Conservation (phyloP, 2,888 invertebrate genomes). For the Caenorhabditis panamensis region DNA sequence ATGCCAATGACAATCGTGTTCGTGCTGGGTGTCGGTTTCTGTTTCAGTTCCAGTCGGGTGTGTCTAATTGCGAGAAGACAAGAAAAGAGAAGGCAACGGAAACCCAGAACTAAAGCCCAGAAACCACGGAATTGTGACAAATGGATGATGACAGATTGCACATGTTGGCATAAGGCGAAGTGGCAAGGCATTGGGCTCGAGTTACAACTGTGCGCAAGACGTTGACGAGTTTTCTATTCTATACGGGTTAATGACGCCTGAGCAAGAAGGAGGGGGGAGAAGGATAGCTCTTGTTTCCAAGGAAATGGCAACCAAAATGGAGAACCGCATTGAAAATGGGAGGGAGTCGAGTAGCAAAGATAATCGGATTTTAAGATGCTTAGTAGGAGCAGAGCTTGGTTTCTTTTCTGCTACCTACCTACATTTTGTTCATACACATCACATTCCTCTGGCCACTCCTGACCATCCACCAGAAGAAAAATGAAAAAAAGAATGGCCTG, state of each 20-base stretch:
- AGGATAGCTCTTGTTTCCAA: conserved; percentile 13
- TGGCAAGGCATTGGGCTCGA: conserved; percentile 30
- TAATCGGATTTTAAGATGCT: conserved; percentile 24
- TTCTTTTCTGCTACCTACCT: too few relatives aligned
- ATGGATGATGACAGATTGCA: conserved; percentile 57
- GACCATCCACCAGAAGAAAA: background rate
- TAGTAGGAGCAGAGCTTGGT: background rate
- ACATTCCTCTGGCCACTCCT: too few relatives aligned
- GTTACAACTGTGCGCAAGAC: conserved; percentile 57
- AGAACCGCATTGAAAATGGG: background rate
- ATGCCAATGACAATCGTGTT: conserved; percentile 21
- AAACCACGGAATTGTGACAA: conserved; percentile 39
- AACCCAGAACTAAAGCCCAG: conserved; percentile 13
- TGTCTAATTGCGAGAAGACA: conserved; percentile 35
- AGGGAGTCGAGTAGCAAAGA: too few relatives aligned
- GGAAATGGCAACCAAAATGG: too few relatives aligned
- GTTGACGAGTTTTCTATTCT: conserved; percentile 30
- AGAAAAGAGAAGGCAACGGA: conserved; percentile 25
- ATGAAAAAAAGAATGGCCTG: conserved; percentile 10
- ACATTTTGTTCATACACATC: too few relatives aligned
- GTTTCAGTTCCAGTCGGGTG: conserved; percentile 41
- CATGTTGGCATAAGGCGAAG: conserved; percentile 47
- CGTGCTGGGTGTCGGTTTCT: conserved; percentile 14
- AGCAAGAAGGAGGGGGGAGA: too few relatives aligned
- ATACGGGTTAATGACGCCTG: conserved; percentile 37